phyloP scores from a whole-genome alignment of 2,113 vertebrate genomes.

The Gobius niger region DNA sequence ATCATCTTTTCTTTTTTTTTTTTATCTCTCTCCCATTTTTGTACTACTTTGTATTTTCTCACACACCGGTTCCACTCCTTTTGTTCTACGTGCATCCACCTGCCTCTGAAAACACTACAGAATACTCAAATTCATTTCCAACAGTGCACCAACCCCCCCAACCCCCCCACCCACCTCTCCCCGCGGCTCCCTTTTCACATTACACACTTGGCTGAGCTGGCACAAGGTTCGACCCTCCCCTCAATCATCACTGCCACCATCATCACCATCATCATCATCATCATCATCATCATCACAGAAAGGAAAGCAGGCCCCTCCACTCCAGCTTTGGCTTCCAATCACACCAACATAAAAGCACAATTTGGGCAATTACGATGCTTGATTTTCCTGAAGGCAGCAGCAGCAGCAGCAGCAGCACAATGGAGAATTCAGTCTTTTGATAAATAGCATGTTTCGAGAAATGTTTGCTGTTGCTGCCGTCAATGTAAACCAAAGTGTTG shows the following conservation, averaged over 20 bases:
- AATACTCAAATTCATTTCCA: slow-evolving; percentile 30
- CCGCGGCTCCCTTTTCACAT: slow-evolving; percentile 82
- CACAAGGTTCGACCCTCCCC: slow-evolving; percentile 54
- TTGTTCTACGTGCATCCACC: slow-evolving; percentile 3
- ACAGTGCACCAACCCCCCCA: background rate
- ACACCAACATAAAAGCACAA: slow-evolving; percentile 44
- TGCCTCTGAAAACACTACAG: slow-evolving; percentile 7
- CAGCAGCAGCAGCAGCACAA: background rate
- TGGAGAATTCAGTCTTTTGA: background rate
- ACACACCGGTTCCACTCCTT: background rate
- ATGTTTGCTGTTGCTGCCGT: background rate
- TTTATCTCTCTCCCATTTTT: background rate
- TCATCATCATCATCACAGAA: background rate
- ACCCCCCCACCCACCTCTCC: background rate
- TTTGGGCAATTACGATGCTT: slow-evolving; percentile 30
- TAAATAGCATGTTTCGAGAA: background rate
- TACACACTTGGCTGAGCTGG: slow-evolving; percentile 90
- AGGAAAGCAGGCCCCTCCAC: slow-evolving; percentile 14
- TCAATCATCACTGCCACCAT: background rate
- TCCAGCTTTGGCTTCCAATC: slow-evolving; percentile 26
- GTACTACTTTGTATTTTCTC: slow-evolving; percentile 24
- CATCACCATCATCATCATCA: background rate
- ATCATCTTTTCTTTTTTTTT: slow-evolving; percentile 29
- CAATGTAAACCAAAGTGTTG: too few relatives aligned
- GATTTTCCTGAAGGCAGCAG: slow-evolving; percentile 1